phyloP scores from a whole-genome alignment of 64 coral and sea anemone species.

The Hydrozoanthus tunicans region DNA sequence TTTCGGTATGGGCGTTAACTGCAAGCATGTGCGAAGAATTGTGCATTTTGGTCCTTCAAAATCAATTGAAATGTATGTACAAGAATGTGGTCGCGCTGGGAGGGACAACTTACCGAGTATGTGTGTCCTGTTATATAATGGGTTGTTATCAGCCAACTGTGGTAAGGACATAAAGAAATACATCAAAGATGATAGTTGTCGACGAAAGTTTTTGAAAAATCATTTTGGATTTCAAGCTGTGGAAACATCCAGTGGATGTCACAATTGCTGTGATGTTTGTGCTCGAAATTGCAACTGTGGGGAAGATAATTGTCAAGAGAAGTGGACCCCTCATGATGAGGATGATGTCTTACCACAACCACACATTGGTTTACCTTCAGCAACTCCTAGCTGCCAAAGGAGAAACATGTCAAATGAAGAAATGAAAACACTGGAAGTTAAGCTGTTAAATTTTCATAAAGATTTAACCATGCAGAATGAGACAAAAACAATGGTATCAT shows the following conservation, averaged over 20 bases:
- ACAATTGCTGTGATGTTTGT: constrained; percentile 77
- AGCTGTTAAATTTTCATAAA: constrained; percentile 55
- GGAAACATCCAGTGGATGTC: background rate
- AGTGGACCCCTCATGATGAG: constrained; percentile 35
- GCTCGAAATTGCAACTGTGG: constrained; percentile 47
- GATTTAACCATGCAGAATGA: constrained; percentile 50
- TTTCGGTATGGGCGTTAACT: constrained; percentile 65
- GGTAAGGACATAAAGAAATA: constrained; percentile 79
- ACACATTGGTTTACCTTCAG: background rate
- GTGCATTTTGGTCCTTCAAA: constrained; percentile 87
- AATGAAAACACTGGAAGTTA: constrained; percentile 14
- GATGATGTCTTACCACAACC: constrained; percentile 12
- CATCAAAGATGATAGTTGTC: constrained; percentile 44
- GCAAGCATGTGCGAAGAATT: constrained; percentile 60
- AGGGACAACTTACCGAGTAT: constrained; percentile 59
- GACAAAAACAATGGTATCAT: constrained; percentile 61
- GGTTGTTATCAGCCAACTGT: constrained; percentile 57
- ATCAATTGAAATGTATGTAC: constrained; percentile 72
- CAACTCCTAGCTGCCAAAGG: background rate
- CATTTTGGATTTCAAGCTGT: constrained; percentile 37
- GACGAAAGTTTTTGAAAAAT: constrained; percentile 55
- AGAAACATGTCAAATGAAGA: constrained; percentile 61
- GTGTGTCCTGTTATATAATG: constrained; percentile 73
- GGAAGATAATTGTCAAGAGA: constrained; percentile 7
- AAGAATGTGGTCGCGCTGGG: constrained; percentile 79